Evolutionary conservation across 1,140 invertebrate species (phyloP).

Genomic region (Sinella curviseta): DNA sequence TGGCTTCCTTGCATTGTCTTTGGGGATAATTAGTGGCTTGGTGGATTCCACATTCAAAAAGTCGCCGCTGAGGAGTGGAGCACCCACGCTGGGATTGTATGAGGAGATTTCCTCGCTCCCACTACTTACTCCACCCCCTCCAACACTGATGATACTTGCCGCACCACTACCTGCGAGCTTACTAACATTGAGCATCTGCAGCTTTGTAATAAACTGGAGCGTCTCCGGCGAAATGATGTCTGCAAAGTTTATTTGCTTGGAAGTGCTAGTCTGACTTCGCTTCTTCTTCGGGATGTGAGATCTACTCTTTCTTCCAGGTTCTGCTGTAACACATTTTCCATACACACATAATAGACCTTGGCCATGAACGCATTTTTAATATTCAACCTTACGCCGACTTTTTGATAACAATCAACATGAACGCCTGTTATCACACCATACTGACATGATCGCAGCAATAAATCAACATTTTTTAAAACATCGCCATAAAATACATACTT

Average conservation of each 20-base stretch:
- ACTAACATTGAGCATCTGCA: background rate
- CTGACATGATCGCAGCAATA: too few relatives aligned
- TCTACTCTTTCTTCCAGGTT: background rate
- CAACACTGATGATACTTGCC: background rate
- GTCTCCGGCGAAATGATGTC: constrained; percentile 6
- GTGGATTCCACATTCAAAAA: background rate
- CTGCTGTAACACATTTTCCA: background rate
- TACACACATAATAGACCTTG: too few relatives aligned
- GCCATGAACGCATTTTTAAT: too few relatives aligned
- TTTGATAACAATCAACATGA: too few relatives aligned
- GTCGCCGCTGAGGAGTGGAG: background rate
- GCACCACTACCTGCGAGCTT: background rate
- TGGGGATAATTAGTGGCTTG: constrained; percentile 9
- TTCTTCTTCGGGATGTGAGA: background rate
- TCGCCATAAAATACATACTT: background rate
- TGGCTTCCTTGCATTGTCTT: background rate
- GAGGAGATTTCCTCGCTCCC: background rate
- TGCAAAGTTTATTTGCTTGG: constrained; percentile 16
- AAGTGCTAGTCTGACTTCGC: background rate
- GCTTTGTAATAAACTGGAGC: background rate
- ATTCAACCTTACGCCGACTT: too few relatives aligned
- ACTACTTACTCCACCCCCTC: background rate
- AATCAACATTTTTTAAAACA: too few relatives aligned
- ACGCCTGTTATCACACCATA: too few relatives aligned
- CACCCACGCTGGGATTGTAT: background rate